Percentiles rank a stretch among this genome's conserved stretches.
Evolutionary conservation across 1,140 invertebrate genomes (phyloP).

Genomic region (Philotrypesis tridentata): DNA sequence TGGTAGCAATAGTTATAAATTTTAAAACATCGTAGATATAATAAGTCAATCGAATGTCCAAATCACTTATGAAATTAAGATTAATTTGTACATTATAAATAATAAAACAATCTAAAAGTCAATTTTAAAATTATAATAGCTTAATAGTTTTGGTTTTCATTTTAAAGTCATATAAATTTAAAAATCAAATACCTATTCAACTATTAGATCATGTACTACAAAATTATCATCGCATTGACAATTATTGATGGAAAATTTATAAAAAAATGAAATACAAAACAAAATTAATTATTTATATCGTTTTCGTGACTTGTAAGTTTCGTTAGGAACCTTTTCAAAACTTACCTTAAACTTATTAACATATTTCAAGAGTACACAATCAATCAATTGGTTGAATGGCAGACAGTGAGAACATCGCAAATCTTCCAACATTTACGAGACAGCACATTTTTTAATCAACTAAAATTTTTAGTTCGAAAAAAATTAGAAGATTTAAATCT

Average conservation of each 20-base stretch:
- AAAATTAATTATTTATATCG: background rate
- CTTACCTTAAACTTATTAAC: slow-evolving; percentile 41
- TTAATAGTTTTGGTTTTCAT: background rate
- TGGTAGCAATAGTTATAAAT: slow-evolving; percentile 4
- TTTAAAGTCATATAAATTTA: slow-evolving; percentile 24
- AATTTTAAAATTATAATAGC: background rate
- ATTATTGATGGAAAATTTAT: background rate
- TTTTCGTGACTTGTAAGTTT: background rate
- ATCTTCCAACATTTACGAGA: slow-evolving; percentile 25
- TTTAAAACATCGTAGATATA: slow-evolving; percentile 11
- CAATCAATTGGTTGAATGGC: too few relatives aligned
- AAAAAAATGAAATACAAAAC: background rate
- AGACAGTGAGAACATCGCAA: background rate
- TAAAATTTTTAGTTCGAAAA: background rate
- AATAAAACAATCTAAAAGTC: slow-evolving; percentile 4
- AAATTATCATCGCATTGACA: background rate
- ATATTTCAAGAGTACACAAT: background rate
- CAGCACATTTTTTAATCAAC: background rate
- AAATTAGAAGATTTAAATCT: background rate
- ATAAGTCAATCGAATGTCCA: slow-evolving; percentile 3
- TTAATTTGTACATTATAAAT: slow-evolving; percentile 15
- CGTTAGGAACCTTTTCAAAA: background rate
- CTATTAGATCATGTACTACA: background rate
- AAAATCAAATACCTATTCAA: background rate
- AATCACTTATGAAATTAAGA: background rate